Evolutionary conservation across 2,113 vertebrate genomes (phyloP), one percentile per base, ranked within the genome.

Genomic region (Lophura nycthemera): DNA sequence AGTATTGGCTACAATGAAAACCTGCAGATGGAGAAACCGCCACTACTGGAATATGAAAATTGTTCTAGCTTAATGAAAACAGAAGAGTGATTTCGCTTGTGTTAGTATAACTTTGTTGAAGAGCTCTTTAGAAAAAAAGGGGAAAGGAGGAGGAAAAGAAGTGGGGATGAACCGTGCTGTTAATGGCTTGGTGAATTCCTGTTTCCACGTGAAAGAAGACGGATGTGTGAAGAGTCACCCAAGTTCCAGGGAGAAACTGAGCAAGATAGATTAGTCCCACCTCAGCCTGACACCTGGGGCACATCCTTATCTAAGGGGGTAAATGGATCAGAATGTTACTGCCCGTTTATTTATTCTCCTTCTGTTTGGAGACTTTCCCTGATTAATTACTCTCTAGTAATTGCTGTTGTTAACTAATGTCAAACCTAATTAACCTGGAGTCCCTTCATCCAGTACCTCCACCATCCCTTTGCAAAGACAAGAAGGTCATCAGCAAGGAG

Each of bases 361-460:
- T 96, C 97, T 98, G 97, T 98, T 98, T 98, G 97, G 97, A 98
- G 98, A 98, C 98, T 98, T 98, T 97, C 97, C 79, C 98, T 98
- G 98, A 98, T 98, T 98, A 98, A 98, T 98, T 98, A 95, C 97
- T 98, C 56, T 95, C 96, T 97, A 95, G 98, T 98, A 97, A 98
- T 98, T 94, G 95, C 97, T 97, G 97, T 97, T 97, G 98, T 97
- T 98, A 98, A 98, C 97, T 97, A 98, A 98, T 98, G 97, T 98
- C 98, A 98, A 96, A 97, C 93, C 97, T 97, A 98, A 98, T 98
- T 98, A 98, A 98, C 97, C 98, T 97, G 88, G 57, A 91, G 93
- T 97, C 83, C 81, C 95, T 91, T 97, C 71, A 74, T 94, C 94
- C 95, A 97, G 79, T 94, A 97, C 96, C 96, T 96, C 94, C 70